Conservation (phyloP, 2,888 invertebrate genomes). For the Ariolimax columbianus region DNA sequence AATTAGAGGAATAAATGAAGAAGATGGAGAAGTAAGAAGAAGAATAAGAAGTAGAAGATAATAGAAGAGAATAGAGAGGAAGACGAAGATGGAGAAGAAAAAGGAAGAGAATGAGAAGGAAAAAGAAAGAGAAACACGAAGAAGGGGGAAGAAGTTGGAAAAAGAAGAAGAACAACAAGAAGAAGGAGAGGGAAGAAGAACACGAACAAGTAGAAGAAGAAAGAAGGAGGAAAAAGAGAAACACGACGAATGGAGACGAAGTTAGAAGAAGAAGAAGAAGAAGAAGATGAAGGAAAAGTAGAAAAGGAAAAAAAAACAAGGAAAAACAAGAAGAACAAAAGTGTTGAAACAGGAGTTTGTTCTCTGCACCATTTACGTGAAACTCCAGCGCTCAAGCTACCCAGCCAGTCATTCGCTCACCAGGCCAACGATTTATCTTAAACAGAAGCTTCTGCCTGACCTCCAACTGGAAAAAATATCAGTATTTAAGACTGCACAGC, state of each 20-base stretch:
- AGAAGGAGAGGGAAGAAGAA: conserved; percentile 6
- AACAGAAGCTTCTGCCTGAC: too few relatives aligned
- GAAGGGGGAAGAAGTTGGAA: too few relatives aligned
- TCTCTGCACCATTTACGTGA: too few relatives aligned
- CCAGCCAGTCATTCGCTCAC: too few relatives aligned
- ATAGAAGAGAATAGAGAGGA: background rate
- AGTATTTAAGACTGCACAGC: too few relatives aligned
- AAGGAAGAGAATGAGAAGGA: background rate
- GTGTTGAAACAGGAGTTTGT: too few relatives aligned
- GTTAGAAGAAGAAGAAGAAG: background rate
- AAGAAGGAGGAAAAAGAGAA: background rate
- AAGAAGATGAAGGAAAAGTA: background rate
- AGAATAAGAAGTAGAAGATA: background rate
- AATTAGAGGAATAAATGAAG: background rate
- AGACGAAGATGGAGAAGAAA: background rate
- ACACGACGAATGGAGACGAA: too few relatives aligned
- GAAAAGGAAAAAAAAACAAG: background rate
- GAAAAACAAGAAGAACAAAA: background rate
- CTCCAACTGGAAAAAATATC: too few relatives aligned
- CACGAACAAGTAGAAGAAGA: background rate
- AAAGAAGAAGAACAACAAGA: background rate
- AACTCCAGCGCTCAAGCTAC: too few relatives aligned
- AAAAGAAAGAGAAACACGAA: background rate
- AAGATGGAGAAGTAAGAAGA: background rate
- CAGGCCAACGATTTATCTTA: too few relatives aligned